Evolutionary conservation across 2,113 vertebrate species (phyloP).

Genomic region (Datnioides undecimradiatus): DNA sequence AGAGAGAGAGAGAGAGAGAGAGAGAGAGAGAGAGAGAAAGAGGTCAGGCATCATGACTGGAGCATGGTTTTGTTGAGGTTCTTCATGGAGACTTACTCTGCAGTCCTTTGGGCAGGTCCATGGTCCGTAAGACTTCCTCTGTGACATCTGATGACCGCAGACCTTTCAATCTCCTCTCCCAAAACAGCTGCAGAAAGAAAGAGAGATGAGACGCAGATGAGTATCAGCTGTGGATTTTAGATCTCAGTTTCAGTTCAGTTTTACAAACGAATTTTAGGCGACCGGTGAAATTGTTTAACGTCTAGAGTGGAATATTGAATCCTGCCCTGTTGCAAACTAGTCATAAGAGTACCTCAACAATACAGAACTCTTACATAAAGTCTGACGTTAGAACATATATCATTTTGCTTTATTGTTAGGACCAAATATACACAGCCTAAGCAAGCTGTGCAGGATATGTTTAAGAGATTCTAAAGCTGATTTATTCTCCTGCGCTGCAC

Average conservation of each 20-base stretch:
- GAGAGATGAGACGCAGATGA: not conserved
- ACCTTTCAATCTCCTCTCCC: constrained; percentile 93
- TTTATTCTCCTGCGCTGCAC: no score
- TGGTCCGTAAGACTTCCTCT: constrained; percentile 89
- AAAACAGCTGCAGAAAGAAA: constrained; percentile 87
- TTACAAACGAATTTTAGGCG: not conserved
- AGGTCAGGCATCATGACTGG: not conserved
- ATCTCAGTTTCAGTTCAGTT: not conserved
- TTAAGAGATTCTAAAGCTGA: not conserved
- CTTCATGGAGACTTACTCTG: constrained; percentile 84
- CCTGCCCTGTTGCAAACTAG: not conserved
- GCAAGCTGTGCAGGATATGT: not conserved
- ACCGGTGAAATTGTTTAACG: no score
- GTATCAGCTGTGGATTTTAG: not conserved
- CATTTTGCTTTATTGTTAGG: not conserved
- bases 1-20: not conserved
- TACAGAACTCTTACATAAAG: not conserved
- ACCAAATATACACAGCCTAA: not conserved
- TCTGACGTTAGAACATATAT: not conserved
- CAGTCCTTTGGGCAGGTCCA: constrained; percentile 93
- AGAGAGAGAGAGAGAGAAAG: not conserved
- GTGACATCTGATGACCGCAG: constrained; percentile 89
- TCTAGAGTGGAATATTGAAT: not conserved
- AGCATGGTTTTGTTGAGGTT: not conserved
- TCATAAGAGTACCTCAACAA: not conserved